These are phyloP conservation scores for Ichneumon xanthorius DNA, from an alignment of 2,888 invertebrate genomes.

Conservation along the genomic window DNA sequence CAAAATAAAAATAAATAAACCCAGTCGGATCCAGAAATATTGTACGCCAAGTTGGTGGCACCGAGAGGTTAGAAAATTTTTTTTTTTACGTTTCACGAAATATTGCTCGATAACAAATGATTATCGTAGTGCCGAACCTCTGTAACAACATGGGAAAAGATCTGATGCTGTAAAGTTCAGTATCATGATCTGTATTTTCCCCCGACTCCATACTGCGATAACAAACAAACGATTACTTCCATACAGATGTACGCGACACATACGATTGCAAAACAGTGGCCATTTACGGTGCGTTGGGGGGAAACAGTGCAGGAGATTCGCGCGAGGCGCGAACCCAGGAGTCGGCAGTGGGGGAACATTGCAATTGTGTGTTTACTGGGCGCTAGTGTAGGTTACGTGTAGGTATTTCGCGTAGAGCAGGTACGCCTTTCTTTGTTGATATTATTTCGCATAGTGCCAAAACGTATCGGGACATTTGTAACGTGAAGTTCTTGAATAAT, in stretches of 20 bases:
- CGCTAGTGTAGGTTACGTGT: neutral
- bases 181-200: constrained; percentile 37
- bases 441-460: neutral
- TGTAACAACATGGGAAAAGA: constrained; percentile 40
- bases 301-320: neutral
- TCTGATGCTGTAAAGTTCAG: constrained; percentile 41
- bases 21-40: neutral
- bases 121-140: constrained; percentile 32
- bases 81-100: neutral
- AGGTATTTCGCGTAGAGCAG: neutral
- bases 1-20: neutral
- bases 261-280: constrained; percentile 31
- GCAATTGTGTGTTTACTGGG: constrained; percentile 7
- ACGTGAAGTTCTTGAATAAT: neutral
- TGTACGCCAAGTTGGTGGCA: neutral
- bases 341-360: neutral
- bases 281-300: neutral
- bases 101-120: neutral
- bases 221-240: constrained; percentile 34
- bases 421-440: neutral
- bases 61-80: constrained; percentile 22
- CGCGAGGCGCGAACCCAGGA: neutral
- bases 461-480: no score
- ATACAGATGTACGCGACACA: constrained; percentile 32
- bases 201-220: constrained; percentile 47